Conservation (phyloP, 2,888 invertebrate species). For the Eristalinus sepulchralis region DNA sequence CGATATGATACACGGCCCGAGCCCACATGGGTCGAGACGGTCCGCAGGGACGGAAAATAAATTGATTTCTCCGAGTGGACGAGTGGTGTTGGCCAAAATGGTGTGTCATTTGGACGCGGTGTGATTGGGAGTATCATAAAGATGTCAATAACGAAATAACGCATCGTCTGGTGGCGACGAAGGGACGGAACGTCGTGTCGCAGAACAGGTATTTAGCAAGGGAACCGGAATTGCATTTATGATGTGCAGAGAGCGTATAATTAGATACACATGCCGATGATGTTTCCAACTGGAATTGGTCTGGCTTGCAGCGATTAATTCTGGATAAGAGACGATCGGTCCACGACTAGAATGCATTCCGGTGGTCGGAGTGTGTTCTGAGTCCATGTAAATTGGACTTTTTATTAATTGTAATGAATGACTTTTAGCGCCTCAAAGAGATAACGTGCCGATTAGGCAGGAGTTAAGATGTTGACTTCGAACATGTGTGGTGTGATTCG, state of each 20-base stretch:
- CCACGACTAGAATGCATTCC: not conserved
- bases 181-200: not conserved
- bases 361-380: not conserved
- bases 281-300: not conserved
- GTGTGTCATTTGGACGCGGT: conserved; percentile 35
- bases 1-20: conserved; percentile 33
- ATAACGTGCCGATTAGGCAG: not conserved
- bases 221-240: conserved; percentile 34
- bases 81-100: conserved; percentile 10
- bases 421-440: not conserved
- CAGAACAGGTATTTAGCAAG: conserved; percentile 21
- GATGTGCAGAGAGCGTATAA: not conserved
- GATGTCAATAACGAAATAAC: conserved; percentile 63
- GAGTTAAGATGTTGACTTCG: not conserved
- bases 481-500: not conserved
- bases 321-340: not conserved
- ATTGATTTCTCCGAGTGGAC: conserved; percentile 46
- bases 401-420: not conserved
- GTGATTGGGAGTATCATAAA: conserved; percentile 58
- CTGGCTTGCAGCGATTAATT: not conserved
- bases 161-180: not conserved
- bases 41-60: conserved; percentile 22
- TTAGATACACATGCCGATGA: not conserved
- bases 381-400: not conserved
- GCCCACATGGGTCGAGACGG: conserved; percentile 29